phyloP scores from a whole-genome alignment of 2,888 invertebrate genomes.

The Abrostola triplasia region DNA sequence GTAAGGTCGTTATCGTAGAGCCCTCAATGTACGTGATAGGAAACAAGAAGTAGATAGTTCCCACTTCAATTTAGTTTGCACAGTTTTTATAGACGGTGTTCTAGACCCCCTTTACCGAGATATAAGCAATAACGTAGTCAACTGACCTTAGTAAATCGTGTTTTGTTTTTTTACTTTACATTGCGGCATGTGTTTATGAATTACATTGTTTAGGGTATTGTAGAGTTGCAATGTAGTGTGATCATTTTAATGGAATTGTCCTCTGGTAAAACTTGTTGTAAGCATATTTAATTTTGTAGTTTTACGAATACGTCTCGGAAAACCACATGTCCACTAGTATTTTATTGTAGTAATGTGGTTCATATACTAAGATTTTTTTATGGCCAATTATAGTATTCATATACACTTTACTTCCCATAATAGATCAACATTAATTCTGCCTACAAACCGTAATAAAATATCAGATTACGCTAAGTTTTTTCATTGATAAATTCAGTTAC shows the following conservation, averaged over 20 bases:
- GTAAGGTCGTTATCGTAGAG: conserved; percentile 62
- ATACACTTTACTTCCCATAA: too few species aligned
- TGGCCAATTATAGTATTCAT: too few species aligned
- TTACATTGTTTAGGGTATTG: neutral
- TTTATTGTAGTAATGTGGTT: too few species aligned
- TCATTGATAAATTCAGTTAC: conserved; percentile 34
- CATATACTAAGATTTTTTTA: too few species aligned
- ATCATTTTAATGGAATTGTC: too few species aligned
- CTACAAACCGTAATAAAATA: conserved; percentile 6
- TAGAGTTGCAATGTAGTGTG: neutral
- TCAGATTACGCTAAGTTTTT: conserved; percentile 4
- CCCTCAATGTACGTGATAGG: conserved; percentile 67
- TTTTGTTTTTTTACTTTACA: conserved; percentile 25
- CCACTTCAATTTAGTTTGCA: conserved; percentile 68
- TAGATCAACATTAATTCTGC: too few species aligned
- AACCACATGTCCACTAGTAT: too few species aligned
- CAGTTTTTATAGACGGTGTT: conserved; percentile 62
- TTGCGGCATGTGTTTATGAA: neutral
- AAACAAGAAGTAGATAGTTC: conserved; percentile 67
- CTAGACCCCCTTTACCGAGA: conserved; percentile 44
- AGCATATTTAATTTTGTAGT: too few species aligned
- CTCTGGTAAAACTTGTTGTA: too few species aligned
- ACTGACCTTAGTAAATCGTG: conserved; percentile 48
- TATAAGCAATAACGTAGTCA: conserved; percentile 44
- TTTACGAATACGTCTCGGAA: too few species aligned